Conservation (phyloP, 1,140 invertebrate genomes). For the Galendromus occidentalis region DNA sequence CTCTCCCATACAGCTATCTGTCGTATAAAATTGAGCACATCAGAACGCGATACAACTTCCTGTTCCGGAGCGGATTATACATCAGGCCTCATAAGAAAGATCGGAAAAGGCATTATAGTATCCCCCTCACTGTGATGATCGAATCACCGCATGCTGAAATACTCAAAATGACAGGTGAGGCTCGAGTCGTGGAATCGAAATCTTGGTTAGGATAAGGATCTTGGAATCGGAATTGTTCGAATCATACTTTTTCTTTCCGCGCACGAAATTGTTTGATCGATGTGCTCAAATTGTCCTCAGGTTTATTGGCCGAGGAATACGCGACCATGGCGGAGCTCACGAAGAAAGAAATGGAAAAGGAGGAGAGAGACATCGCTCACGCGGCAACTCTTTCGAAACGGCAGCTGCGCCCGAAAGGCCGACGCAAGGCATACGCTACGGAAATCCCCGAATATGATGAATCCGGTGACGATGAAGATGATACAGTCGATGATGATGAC, state of each 20-base stretch:
- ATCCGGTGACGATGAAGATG: background rate
- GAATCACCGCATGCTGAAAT: background rate
- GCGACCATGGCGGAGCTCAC: too few species aligned
- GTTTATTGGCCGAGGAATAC: too few species aligned
- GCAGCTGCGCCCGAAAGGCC: background rate
- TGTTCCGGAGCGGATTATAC: background rate
- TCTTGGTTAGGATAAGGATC: too few species aligned
- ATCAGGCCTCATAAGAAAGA: background rate
- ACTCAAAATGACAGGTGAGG: conserved; percentile 14
- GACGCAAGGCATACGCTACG: background rate
- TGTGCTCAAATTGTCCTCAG: too few species aligned
- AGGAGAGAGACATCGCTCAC: too few species aligned
- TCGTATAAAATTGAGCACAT: background rate
- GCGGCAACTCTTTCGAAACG: background rate
- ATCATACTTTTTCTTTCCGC: too few species aligned
- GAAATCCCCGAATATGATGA: background rate
- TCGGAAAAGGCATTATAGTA: background rate
- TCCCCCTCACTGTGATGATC: background rate
- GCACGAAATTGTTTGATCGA: too few species aligned
- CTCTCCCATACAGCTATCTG: background rate
- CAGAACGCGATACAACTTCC: background rate
- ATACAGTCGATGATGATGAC: background rate
- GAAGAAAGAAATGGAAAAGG: too few species aligned
- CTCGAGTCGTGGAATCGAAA: too few species aligned
- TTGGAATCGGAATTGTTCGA: too few species aligned